A percentile compares a stretch with the other conserved stretches of the same genome.
Conservation (phyloP, 2,888 invertebrate genomes). For the Ctena decussata region DNA sequence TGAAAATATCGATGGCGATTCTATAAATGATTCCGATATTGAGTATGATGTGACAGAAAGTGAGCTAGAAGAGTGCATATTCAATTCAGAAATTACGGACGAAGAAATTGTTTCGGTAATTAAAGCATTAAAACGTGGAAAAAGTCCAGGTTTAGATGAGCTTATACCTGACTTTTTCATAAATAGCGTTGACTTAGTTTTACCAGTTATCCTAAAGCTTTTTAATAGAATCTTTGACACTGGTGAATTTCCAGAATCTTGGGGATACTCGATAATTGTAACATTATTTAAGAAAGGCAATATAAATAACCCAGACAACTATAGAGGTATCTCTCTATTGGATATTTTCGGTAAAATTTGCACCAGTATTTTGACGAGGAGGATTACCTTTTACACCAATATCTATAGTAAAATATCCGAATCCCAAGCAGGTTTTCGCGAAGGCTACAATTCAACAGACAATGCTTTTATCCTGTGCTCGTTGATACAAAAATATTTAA, state of each 20-base stretch:
- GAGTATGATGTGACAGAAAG: too few species aligned
- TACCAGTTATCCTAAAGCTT: background rate
- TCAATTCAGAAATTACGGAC: background rate
- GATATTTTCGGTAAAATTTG: conserved; percentile 4
- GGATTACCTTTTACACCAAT: background rate
- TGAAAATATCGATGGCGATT: background rate
- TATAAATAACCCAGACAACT: background rate
- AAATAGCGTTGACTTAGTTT: background rate
- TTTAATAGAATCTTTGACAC: background rate
- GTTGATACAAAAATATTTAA: background rate
- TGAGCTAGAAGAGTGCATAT: background rate
- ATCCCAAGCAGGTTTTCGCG: conserved; percentile 2
- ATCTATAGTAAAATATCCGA: background rate
- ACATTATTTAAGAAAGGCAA: background rate
- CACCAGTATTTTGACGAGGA: background rate
- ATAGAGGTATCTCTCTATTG: background rate
- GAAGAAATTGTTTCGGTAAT: background rate
- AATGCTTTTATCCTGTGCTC: background rate
- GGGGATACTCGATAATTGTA: background rate
- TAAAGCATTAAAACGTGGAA: background rate
- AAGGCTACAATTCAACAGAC: conserved; percentile 2
- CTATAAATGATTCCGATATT: too few species aligned
- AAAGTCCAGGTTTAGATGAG: background rate
- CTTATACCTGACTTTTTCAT: background rate
- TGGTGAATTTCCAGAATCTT: background rate